Evolutionary conservation across 2,888 invertebrate genomes (phyloP).

Genomic region (Phymatocera aterrima): DNA sequence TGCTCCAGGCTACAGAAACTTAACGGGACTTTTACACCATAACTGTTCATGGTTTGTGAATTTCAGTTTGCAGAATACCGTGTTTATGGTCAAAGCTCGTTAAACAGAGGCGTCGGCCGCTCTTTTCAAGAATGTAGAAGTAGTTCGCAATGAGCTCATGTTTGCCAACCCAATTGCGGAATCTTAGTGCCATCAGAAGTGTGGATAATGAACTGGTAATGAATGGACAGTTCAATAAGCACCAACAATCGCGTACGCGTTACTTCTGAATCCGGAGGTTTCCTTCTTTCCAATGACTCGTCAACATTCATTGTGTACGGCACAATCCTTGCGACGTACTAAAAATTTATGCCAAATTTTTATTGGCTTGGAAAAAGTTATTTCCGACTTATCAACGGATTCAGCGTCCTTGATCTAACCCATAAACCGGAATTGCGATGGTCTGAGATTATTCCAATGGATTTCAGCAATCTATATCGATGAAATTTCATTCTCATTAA

Average conservation of each 20-base stretch:
- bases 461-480: not conserved
- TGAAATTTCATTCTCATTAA: not conserved
- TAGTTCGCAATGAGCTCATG: not conserved
- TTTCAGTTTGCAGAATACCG: not conserved
- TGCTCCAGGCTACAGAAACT: too few species aligned
- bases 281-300: not conserved
- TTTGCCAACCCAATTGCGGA: not conserved
- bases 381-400: not conserved
- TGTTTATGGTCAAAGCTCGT: not conserved
- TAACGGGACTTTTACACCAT: slow-evolving; percentile 12
- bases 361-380: not conserved
- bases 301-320: too few species aligned
- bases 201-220: not conserved
- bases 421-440: not conserved
- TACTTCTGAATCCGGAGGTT: not conserved
- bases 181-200: not conserved
- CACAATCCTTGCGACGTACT: not conserved
- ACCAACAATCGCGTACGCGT: not conserved
- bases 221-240: not conserved
- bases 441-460: not conserved
- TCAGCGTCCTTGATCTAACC: not conserved
- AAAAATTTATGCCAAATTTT: not conserved
- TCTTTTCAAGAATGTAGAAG: not conserved
- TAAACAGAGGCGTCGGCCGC: not conserved
- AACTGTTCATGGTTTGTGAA: not conserved